Conservation (phyloP, 92 coral and sea anemone genomes). For the Parazoanthus swiftii region DNA sequence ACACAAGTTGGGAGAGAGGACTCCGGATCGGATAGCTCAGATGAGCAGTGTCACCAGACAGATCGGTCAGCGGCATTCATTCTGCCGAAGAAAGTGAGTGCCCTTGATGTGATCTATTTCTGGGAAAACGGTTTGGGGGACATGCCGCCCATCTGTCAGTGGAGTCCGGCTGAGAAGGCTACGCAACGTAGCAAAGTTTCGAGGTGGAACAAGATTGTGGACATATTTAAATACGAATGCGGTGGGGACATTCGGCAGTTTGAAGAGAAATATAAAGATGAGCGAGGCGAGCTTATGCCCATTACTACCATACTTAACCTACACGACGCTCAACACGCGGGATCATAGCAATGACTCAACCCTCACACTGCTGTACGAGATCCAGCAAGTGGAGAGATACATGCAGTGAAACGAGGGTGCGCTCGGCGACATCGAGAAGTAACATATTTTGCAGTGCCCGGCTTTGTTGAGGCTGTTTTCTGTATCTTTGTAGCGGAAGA, state of each 20-base stretch:
- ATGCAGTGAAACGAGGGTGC: not conserved
- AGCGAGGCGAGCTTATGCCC: slow-evolving; percentile 90
- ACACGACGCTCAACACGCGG: slow-evolving; percentile 77
- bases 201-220: slow-evolving; percentile 97
- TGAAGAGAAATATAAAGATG: slow-evolving; percentile 97
- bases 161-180: slow-evolving; percentile 91
- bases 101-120: slow-evolving; percentile 90
- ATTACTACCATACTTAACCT: slow-evolving; percentile 89
- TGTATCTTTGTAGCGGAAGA: too few species aligned
- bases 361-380: not conserved
- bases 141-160: slow-evolving; percentile 95
- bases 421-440: not conserved
- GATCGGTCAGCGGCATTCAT: slow-evolving; percentile 72
- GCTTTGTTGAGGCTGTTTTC: not conserved
- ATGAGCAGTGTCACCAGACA: slow-evolving; percentile 43
- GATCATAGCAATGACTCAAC: not conserved
- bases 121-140: slow-evolving; percentile 98
- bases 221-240: slow-evolving; percentile 91
- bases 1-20: not conserved
- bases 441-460: not conserved
- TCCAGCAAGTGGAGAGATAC: not conserved
- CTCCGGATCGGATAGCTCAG: slow-evolving; percentile 29
- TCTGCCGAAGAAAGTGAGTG: slow-evolving; percentile 92
- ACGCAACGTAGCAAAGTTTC: slow-evolving; percentile 95
- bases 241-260: slow-evolving; percentile 85